Percentiles rank a stretch among this genome's conserved stretches.
These are phyloP conservation scores for Ectropis grisescens DNA, from an alignment of 1,140 invertebrate species.

Conservation along the genomic window DNA sequence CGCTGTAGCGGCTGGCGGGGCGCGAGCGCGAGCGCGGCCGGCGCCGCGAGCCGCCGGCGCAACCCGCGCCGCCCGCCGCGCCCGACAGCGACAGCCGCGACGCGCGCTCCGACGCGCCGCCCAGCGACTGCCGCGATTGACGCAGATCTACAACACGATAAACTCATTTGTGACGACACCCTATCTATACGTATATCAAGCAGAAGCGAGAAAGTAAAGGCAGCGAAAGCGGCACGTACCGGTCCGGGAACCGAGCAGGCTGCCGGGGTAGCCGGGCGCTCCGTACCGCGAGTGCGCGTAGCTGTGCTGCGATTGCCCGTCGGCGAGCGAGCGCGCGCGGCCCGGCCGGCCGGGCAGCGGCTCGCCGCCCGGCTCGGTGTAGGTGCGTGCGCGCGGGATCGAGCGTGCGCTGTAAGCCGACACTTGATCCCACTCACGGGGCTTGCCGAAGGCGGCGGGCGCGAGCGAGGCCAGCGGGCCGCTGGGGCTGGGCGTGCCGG, in stretches of 20 bases:
- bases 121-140: conserved; percentile 85
- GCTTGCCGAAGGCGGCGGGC: conserved; percentile 85
- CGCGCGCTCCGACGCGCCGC: conserved; percentile 83
- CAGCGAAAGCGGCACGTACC: conserved; percentile 62
- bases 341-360: conserved; percentile 74
- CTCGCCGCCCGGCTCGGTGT: conserved; percentile 74
- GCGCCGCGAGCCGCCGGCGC: conserved; percentile 76
- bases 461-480: conserved; percentile 86
- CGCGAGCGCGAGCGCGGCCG: conserved; percentile 76
- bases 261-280: conserved; percentile 78
- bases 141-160: conserved; percentile 76
- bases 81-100: conserved; percentile 77
- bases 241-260: conserved; percentile 83
- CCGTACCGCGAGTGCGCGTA: conserved; percentile 86
- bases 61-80: conserved; percentile 69
- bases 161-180: too few species aligned
- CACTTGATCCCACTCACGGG: conserved; percentile 94
- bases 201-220: conserved; percentile 3
- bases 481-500: conserved; percentile 79
- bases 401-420: conserved; percentile 92
- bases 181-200: not conserved
- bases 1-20: conserved; percentile 67
- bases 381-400: conserved; percentile 88
- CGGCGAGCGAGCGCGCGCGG: conserved; percentile 78
- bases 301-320: conserved; percentile 88